Percentiles rank a stretch among this genome's conserved stretches.
These are phyloP conservation scores for Drosophila bocqueti DNA, from an alignment of 1,140 invertebrate species.

Conservation along the genomic window DNA sequence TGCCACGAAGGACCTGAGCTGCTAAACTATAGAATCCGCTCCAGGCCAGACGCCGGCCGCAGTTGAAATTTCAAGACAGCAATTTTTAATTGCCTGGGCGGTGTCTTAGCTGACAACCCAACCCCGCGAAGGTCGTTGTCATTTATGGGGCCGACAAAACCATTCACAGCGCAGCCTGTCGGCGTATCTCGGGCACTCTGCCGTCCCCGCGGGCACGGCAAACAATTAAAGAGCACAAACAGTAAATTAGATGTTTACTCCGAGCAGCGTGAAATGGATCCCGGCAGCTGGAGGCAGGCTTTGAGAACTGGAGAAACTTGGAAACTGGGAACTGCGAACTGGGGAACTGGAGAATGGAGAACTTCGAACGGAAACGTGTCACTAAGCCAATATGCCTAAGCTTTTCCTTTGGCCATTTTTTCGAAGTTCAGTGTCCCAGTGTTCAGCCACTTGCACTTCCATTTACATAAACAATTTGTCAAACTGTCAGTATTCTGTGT, in stretches of 20 bases:
- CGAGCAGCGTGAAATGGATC: conserved; percentile 32
- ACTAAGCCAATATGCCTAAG: conserved; percentile 59
- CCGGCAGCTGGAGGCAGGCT: conserved; percentile 13
- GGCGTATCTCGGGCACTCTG: conserved; percentile 22
- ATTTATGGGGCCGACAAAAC: conserved; percentile 51
- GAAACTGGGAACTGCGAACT: neutral
- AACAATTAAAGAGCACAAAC: conserved; percentile 64
- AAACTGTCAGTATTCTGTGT: conserved; percentile 76
- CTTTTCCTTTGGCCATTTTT: conserved; percentile 49
- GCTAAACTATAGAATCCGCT: conserved; percentile 43
- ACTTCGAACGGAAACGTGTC: conserved; percentile 31
- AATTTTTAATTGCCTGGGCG: conserved; percentile 68
- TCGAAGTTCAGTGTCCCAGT: neutral
- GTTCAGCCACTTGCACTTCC: conserved; percentile 56
- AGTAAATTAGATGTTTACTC: conserved; percentile 74
- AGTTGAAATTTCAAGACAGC: conserved; percentile 73
- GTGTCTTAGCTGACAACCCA: conserved; percentile 9
- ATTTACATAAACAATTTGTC: conserved; percentile 82
- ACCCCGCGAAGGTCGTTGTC: conserved; percentile 52
- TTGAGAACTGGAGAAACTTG: conserved; percentile 5
- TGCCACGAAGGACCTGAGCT: conserved; percentile 4
- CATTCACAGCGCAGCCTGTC: conserved; percentile 35
- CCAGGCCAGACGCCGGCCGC: conserved; percentile 48
- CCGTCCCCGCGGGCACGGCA: conserved; percentile 49
- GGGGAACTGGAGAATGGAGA: neutral